Evolutionary conservation across 2,113 vertebrate species (phyloP).

Genomic region (Helogale parvula): DNA sequence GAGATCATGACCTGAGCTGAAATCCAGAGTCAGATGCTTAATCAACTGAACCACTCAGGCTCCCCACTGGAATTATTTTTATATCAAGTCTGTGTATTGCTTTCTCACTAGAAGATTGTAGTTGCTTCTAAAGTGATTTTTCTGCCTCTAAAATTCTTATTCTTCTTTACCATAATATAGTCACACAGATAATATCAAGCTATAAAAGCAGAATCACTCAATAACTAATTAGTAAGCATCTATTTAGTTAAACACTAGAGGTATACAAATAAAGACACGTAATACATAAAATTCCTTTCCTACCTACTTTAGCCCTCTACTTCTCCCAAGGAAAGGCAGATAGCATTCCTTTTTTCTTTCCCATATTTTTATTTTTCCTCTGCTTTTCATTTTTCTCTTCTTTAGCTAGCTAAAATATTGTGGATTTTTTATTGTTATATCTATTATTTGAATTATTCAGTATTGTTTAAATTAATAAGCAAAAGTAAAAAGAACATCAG

Average conservation of each 20-base stretch:
- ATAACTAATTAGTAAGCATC: background rate
- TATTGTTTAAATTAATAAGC: background rate
- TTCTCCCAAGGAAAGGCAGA: background rate
- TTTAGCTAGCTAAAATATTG: background rate
- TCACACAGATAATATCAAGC: background rate
- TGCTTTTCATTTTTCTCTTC: background rate
- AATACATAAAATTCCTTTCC: background rate
- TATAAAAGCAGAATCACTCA: background rate
- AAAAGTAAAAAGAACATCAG: background rate
- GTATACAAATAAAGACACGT: background rate
- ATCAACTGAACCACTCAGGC: no score
- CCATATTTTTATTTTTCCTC: background rate
- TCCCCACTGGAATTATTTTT: background rate
- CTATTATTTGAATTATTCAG: background rate
- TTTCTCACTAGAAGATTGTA: background rate
- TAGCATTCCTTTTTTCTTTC: background rate
- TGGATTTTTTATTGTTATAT: background rate
- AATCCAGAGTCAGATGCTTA: no score
- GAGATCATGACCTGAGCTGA: no score
- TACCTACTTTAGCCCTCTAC: background rate
- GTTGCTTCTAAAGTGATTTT: background rate
- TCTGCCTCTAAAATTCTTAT: background rate
- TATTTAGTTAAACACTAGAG: background rate
- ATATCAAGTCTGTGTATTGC: background rate
- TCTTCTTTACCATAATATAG: background rate